Evolutionary conservation across 2,797 vertebrate genomes (phyloP).

Genomic region (Mallotus villosus): DNA sequence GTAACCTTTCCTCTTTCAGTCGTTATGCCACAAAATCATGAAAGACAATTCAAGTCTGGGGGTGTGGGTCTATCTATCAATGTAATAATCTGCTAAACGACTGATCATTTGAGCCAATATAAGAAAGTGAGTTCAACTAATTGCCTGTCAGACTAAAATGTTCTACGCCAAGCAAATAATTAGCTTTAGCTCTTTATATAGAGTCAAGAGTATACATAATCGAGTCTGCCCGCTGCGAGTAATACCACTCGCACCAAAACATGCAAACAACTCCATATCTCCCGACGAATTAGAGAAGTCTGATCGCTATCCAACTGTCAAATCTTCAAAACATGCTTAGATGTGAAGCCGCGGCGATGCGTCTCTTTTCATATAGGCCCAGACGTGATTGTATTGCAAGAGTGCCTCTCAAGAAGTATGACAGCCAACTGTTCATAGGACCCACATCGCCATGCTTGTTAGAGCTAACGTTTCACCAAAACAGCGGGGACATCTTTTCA

Average conservation of each 20-base stretch:
- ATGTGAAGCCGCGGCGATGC: neutral
- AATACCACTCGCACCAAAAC: neutral
- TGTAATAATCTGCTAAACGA: slow-evolving; percentile 5
- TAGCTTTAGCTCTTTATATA: slow-evolving; percentile 2
- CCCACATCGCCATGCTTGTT: neutral
- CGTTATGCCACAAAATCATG: neutral
- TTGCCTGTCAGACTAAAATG: neutral
- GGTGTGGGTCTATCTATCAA: neutral
- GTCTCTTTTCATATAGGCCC: neutral
- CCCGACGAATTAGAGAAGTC: slow-evolving; percentile 4
- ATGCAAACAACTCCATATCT: slow-evolving; percentile 4
- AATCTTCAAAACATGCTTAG: slow-evolving; percentile 5
- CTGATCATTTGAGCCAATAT: neutral
- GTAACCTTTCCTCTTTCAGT: neutral
- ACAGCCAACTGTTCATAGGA: neutral
- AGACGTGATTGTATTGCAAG: slow-evolving; percentile 6
- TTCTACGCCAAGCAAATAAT: slow-evolving; percentile 8
- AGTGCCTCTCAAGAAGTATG: neutral
- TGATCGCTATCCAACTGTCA: neutral
- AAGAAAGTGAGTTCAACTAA: neutral
- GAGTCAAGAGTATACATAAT: neutral
- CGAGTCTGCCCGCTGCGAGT: neutral
- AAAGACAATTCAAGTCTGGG: neutral
- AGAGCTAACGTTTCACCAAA: slow-evolving; percentile 13
- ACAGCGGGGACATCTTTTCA: slow-evolving; percentile 5